Evolutionary conservation across 2,113 vertebrate species (phyloP), one percentile per base, ranked within the genome.

Genomic region (Ornithorhynchus anatinus): DNA sequence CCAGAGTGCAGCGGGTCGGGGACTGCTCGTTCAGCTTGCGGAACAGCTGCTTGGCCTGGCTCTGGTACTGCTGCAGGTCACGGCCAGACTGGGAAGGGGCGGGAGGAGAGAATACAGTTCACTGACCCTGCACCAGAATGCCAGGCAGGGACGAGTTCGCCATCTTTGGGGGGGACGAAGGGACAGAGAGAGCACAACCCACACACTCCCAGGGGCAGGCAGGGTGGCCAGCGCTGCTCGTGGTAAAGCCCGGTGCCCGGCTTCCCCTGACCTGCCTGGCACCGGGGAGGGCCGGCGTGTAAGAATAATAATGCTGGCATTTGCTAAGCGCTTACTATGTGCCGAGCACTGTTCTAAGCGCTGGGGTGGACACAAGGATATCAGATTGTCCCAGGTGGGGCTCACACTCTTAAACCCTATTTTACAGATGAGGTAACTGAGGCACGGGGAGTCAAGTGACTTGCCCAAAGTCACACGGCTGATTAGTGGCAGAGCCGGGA

Each of bases 11-110:
- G 15, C 98, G 93, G 1, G 95, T 94, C 25, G 98, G 98, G 50
- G 97, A 99, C 80, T 99, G 98, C 31, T 99, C 98, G 32, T 98
- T 99, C 79, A 99, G 87, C 65, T 97, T 99, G 62, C 96, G 93
- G 82, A 99, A 99, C 29, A 99, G 95, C 83, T 98, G 97, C 86
- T 99, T 99, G 2, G 98, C 98, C 73, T 99, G 97, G 82, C 94
- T 98, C 91, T 99, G 98, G 89, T 99, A 99, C 73, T 98, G 97
- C 59, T 98, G 97, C 68, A 99, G 93, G 74, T 99, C 97, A 36
- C 97, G 94, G 75, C 97, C 97, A 82, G 98, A 88, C 98, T 99
- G 78, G 58, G 39, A 27, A 83, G 66, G 27, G 78, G 81, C 33
- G 29, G 13, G 53, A 5, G 23, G 66, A 62, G 38, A 50, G 51